phyloP scores from a whole-genome alignment of 2,113 vertebrate genomes.

The Gulo gulo region DNA sequence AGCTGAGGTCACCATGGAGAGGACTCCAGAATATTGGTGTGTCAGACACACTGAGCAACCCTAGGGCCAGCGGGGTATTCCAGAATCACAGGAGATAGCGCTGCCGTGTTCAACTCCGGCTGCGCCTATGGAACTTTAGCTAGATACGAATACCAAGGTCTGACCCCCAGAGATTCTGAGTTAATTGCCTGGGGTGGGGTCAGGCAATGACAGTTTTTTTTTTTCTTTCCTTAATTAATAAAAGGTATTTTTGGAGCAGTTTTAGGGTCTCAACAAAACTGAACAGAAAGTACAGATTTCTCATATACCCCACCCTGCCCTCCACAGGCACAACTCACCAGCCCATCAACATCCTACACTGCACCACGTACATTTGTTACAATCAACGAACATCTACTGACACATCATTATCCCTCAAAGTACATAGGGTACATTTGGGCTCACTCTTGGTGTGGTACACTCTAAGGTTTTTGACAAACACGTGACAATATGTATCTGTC shows the following conservation, averaged over 20 bases:
- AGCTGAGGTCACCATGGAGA: not conserved
- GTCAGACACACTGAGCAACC: not conserved
- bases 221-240: not conserved
- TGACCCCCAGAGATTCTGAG: not conserved
- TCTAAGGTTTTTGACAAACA: not conserved
- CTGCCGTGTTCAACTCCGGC: not conserved
- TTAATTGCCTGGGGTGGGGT: not conserved
- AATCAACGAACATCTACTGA: not conserved
- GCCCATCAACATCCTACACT: not conserved
- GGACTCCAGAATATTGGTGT: not conserved
- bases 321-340: not conserved
- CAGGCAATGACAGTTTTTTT: not conserved
- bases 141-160: not conserved
- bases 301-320: too few relatives aligned
- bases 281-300: not conserved
- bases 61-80: not conserved
- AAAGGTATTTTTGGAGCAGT: not conserved
- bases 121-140: not conserved
- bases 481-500: not conserved
- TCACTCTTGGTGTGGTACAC: not conserved
- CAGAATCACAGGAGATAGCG: not conserved
- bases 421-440: not conserved
- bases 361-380: not conserved
- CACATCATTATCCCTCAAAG: not conserved
- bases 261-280: not conserved